Evolutionary conservation across 23 tunicate genomes (phyloP), one percentile per base, ranked within the genome.

Genomic region (Ascidia mentula): DNA sequence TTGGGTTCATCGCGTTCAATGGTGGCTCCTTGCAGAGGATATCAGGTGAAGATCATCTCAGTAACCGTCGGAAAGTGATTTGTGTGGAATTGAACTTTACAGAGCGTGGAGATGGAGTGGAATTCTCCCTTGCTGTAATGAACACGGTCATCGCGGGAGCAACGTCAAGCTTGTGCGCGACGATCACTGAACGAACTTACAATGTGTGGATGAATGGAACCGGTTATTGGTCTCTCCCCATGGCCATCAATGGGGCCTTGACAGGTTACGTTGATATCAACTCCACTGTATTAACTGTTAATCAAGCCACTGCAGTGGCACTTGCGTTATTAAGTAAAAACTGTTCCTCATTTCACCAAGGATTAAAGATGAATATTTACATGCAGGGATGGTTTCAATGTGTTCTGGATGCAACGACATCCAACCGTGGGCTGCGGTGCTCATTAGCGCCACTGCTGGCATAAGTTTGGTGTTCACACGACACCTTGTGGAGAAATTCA

Each of bases 331-430:
- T n/a, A n/a, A n/a, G n/a, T n/a, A n/a, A n/a, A n/a, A n/a, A n/a
- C n/a, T n/a, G n/a, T n/a, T n/a, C n/a, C n/a, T n/a, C n/a, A n/a
- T n/a, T n/a, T n/a, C n/a, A n/a, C n/a, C n/a, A n/a, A n/a, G n/a
- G n/a, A n/a, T n/a, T n/a, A n/a, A n/a, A n/a, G n/a, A n/a, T n/a
- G n/a, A n/a, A n/a, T n/a, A n/a, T n/a, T n/a, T n/a, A n/a, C 4
- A 7, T 37, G 9, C 81, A 91, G 97, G 97, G n/a, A 95, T 95
- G 99, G 99, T 95, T 0, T 80, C 99, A 15, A 18, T 83, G 75
- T 86, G 95, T 35, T 96, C 99, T 26, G 85, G 92, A 1, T 81
- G 95, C 77, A 89, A 90, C 79, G 90, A 84, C 76, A 76, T 89
- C 34, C 72, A 77, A 20, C 90, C 90, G 20, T 91, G 99, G 90